phyloP scores from a whole-genome alignment of 1,140 invertebrate genomes.

The Andricus grossulariae region DNA sequence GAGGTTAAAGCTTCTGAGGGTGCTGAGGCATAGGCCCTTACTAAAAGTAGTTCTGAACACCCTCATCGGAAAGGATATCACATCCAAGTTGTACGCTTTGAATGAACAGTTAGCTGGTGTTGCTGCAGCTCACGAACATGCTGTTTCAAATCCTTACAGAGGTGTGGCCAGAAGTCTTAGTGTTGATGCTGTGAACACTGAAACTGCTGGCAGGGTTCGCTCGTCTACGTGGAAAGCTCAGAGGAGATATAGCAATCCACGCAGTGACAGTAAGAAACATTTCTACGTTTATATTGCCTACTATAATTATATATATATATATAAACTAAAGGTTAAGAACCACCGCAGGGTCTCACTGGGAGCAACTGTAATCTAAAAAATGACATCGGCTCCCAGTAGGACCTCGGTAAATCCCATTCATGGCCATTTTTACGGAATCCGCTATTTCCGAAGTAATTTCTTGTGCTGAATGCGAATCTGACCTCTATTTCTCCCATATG shows the following conservation, averaged over 20 bases:
- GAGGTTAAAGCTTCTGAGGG: constrained; percentile 82
- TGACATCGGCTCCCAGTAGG: too few relatives aligned
- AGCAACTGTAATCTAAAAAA: too few relatives aligned
- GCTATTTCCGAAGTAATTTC: too few relatives aligned
- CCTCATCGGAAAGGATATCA: constrained; percentile 91
- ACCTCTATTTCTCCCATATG: too few relatives aligned
- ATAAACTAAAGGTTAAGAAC: too few relatives aligned
- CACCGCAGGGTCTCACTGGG: too few relatives aligned
- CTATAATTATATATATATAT: too few relatives aligned
- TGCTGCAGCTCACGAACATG: constrained; percentile 65
- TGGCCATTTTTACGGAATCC: too few relatives aligned
- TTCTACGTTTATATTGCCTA: not conserved
- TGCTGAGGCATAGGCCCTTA: constrained; percentile 83
- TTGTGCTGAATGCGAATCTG: too few relatives aligned
- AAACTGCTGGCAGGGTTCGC: constrained; percentile 82
- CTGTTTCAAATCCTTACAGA: constrained; percentile 69
- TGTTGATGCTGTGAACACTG: constrained; percentile 87
- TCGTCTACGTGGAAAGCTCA: constrained; percentile 80
- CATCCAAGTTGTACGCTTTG: constrained; percentile 88
- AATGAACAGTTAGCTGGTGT: constrained; percentile 82
- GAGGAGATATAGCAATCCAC: constrained; percentile 68
- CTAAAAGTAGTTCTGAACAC: constrained; percentile 85
- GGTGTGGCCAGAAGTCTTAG: constrained; percentile 82
- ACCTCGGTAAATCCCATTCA: too few relatives aligned
- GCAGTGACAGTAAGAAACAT: constrained; percentile 66